phyloP scores from a whole-genome alignment of 2,888 invertebrate species.

The Lottia scabra region DNA sequence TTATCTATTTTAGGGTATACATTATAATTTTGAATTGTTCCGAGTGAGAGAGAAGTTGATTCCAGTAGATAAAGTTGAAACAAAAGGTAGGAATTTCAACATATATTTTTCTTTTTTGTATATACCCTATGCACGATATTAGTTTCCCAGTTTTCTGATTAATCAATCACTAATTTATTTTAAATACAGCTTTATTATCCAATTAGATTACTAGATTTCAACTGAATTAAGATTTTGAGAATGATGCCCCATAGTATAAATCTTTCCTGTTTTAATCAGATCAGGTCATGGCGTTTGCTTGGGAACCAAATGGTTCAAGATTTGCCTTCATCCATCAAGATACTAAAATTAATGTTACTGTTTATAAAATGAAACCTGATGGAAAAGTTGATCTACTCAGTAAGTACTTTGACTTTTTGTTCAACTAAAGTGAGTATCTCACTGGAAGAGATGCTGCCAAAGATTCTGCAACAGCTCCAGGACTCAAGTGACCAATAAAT shows the following conservation, averaged over 20 bases:
- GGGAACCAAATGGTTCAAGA: conserved; percentile 97
- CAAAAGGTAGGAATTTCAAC: conserved; percentile 77
- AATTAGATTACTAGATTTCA: too few relatives aligned
- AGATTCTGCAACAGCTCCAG: too few relatives aligned
- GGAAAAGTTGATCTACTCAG: conserved; percentile 89
- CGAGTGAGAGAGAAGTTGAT: conserved; percentile 98
- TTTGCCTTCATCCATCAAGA: conserved; percentile 98
- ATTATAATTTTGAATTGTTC: conserved; percentile 98
- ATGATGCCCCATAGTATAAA: too few relatives aligned
- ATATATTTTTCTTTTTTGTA: background rate
- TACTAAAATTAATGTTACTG: conserved; percentile 84
- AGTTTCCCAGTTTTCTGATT: too few relatives aligned
- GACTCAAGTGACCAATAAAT: too few relatives aligned
- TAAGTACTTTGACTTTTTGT: too few relatives aligned
- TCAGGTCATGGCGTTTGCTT: conserved; percentile 84
- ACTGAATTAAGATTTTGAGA: too few relatives aligned
- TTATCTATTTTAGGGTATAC: conserved; percentile 79
- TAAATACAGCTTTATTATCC: too few relatives aligned
- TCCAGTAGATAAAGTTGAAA: conserved; percentile 97
- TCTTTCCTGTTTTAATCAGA: conserved; percentile 55
- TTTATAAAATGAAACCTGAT: conserved; percentile 91
- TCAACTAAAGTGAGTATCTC: too few relatives aligned
- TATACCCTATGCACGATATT: too few relatives aligned
- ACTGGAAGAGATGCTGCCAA: too few relatives aligned
- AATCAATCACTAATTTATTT: too few relatives aligned